Evolutionary conservation across 2,888 invertebrate genomes (phyloP), one percentile per base, ranked within the genome.

Genomic region (Teleogryllus oceanicus): DNA sequence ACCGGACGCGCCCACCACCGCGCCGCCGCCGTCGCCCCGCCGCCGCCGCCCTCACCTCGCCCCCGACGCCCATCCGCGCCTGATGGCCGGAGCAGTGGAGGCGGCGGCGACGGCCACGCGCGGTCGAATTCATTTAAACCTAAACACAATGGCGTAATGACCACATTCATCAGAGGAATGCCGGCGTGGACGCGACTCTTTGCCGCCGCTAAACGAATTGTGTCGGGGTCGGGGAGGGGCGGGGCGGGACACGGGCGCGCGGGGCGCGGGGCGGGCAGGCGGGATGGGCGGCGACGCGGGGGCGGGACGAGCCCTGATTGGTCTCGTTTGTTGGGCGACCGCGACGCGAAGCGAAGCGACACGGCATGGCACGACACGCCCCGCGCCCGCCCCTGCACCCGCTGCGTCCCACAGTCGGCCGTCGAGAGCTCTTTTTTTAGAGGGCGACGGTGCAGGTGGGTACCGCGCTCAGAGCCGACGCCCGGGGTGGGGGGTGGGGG

Each of bases 81-180:
- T n/a, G 62, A 13, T 62, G 62, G 62, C 62, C 4, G 62, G n/a
- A n/a, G 62, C 62, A n/a, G 62, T n/a, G 16, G n/a, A n/a, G 16
- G 62, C 62, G 62, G 16, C n/a, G 62, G 62, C 62, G 62, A 62
- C 62, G 62, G 62, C 62, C 62, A 62, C 16, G 16, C 62, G 62
- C 62, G 62, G 16, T 62, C 62, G 62, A 62, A 62, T 62, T 62
- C 62, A 62, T 62, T 62, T 62, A 62, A 62, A 62, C 62, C 62
- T 77, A 37, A 37, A 77, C 80, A 81, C 81, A 79, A 79, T 79
- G 78, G 50, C 75, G 78, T 81, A 78, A 78, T 81, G 80, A 81
- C 74, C 78, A 74, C 77, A 80, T 81, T 81, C 81, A 79, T 50
- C 76, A 21, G 62, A 62, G 62, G 62, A 62, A 62, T 62, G 62